A percentile compares a stretch with the other conserved stretches of the same genome.
These are phyloP conservation scores for Folsomia candida DNA, from an alignment of 2,888 invertebrate genomes.

Conservation along the genomic window DNA sequence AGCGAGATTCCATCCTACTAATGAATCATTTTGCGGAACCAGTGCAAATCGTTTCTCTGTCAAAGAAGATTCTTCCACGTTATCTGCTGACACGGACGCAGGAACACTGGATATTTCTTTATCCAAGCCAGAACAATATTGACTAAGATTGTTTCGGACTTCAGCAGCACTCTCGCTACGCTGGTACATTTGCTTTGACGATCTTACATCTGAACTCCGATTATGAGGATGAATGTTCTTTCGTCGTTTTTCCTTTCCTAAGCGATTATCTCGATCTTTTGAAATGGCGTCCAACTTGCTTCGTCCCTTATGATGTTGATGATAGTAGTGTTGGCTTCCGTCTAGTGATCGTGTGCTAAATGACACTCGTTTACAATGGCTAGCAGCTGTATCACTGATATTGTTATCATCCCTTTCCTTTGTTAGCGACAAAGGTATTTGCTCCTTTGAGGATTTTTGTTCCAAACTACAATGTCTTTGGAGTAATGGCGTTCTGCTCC, in stretches of 20 bases:
- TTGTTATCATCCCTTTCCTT: constrained; percentile 23
- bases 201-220: constrained; percentile 4
- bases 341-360: constrained; percentile 44
- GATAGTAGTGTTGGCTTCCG: constrained; percentile 27
- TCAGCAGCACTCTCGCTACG: constrained; percentile 10
- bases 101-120: neutral
- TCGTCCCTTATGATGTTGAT: constrained; percentile 17
- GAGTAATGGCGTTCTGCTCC: constrained; percentile 68
- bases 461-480: constrained; percentile 53
- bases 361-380: constrained; percentile 44
- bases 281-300: constrained; percentile 13
- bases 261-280: constrained; percentile 11
- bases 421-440: neutral
- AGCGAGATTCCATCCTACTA: constrained; percentile 45
- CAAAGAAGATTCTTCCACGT: constrained; percentile 3
- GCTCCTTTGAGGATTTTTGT: constrained; percentile 16
- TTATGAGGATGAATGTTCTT: neutral
- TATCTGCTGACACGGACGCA: constrained; percentile 7
- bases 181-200: neutral
- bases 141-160: constrained; percentile 4
- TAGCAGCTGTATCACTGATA: constrained; percentile 1
- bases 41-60: constrained; percentile 43
- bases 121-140: neutral
- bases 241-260: constrained; percentile 2
- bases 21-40: constrained; percentile 45